Evolutionary conservation across 2,888 invertebrate species (phyloP).

Genomic region (Andrena fulva): DNA sequence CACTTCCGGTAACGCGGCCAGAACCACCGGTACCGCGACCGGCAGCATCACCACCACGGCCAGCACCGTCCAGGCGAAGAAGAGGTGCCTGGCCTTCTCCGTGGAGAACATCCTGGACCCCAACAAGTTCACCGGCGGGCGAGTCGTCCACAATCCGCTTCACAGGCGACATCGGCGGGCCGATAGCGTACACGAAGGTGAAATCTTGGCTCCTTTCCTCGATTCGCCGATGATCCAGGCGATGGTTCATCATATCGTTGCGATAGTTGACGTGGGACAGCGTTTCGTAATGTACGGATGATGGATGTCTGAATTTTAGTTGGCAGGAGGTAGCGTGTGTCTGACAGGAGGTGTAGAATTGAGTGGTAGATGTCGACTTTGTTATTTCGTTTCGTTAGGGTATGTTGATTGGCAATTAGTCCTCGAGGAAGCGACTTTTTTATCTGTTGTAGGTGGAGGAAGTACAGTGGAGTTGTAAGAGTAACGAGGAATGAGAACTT

Average conservation of each 20-base stretch:
- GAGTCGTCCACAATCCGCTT: constrained; percentile 76
- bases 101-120: constrained; percentile 96
- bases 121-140: constrained; percentile 93
- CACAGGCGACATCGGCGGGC: constrained; percentile 78
- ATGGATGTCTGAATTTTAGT: not conserved
- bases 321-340: not conserved
- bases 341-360: not conserved
- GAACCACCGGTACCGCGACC: constrained; percentile 71
- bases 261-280: not conserved
- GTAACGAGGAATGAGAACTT: not conserved
- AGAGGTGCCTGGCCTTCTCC: constrained; percentile 92
- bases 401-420: not conserved
- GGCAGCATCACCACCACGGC: constrained; percentile 77
- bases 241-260: not conserved
- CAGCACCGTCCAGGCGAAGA: constrained; percentile 86
- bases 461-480: not conserved
- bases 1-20: constrained; percentile 70
- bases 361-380: not conserved
- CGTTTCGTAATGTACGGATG: not conserved
- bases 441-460: not conserved
- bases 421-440: not conserved
- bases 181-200: constrained; percentile 83
- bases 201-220: constrained; percentile 25
- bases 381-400: not conserved
- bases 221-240: not conserved